phyloP scores from a whole-genome alignment of 2,797 vertebrate species.

The Pangasius macronema region DNA sequence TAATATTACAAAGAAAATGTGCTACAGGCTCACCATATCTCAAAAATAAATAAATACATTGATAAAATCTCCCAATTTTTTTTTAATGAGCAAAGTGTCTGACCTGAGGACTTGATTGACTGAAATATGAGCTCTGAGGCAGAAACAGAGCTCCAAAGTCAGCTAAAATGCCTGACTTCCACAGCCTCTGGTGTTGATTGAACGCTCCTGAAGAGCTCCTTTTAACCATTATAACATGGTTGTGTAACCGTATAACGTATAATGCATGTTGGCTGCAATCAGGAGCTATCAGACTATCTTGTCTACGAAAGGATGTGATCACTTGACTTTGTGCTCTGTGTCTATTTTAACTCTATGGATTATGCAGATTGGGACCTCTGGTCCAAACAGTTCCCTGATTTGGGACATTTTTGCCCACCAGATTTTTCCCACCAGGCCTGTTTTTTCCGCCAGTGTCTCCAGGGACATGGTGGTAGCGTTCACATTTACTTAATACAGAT shows the following conservation, averaged over 20 bases:
- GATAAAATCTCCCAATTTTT: neutral
- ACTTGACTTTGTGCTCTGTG: too few species aligned
- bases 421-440: neutral
- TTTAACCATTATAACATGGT: neutral
- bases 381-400: neutral
- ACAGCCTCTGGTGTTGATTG: neutral
- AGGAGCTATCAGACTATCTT: neutral
- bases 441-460: neutral
- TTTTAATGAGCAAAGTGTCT: neutral
- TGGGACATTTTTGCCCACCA: neutral
- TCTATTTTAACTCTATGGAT: too few species aligned
- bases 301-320: neutral
- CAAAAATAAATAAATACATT: neutral
- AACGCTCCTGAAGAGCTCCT: neutral
- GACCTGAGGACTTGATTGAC: neutral
- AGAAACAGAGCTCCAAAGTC: conserved; percentile 1
- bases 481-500: too few species aligned
- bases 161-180: neutral
- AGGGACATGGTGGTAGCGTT: neutral
- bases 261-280: neutral
- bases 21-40: neutral
- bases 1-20: neutral
- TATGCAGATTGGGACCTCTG: neutral
- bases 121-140: neutral
- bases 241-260: neutral